Evolutionary conservation across 2,888 invertebrate species (phyloP).

Genomic region (Lottia scabra): DNA sequence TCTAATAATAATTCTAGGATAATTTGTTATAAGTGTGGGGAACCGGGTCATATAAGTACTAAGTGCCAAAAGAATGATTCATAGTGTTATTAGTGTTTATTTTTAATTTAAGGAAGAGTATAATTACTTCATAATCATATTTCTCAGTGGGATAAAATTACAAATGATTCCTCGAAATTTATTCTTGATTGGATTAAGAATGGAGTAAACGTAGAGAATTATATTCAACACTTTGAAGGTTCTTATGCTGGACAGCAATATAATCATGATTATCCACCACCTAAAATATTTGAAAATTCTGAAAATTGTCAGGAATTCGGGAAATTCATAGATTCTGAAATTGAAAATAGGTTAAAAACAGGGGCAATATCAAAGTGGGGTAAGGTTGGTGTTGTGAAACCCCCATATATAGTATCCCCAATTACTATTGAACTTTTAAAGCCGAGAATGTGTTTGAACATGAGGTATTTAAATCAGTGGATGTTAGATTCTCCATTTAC

Average conservation of each 20-base stretch:
- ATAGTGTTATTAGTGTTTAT: too few species aligned
- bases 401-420: not conserved
- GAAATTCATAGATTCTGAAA: too few species aligned
- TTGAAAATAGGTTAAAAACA: too few species aligned
- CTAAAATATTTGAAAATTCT: too few species aligned
- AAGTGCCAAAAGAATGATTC: not conserved
- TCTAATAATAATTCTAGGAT: not conserved
- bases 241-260: too few species aligned
- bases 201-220: not conserved
- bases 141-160: not conserved
- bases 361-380: too few species aligned
- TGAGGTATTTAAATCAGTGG: not conserved
- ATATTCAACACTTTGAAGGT: not conserved
- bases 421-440: not conserved
- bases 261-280: too few species aligned
- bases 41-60: not conserved
- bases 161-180: not conserved
- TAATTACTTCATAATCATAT: not conserved
- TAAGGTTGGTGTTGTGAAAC: not conserved
- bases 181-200: not conserved
- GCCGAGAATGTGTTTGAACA: not conserved
- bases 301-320: too few species aligned
- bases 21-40: not conserved
- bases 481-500: not conserved
- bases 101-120: not conserved